Evolutionary conservation across 2,113 vertebrate genomes (phyloP).

Genomic region (Sceloporus tristichus): DNA sequence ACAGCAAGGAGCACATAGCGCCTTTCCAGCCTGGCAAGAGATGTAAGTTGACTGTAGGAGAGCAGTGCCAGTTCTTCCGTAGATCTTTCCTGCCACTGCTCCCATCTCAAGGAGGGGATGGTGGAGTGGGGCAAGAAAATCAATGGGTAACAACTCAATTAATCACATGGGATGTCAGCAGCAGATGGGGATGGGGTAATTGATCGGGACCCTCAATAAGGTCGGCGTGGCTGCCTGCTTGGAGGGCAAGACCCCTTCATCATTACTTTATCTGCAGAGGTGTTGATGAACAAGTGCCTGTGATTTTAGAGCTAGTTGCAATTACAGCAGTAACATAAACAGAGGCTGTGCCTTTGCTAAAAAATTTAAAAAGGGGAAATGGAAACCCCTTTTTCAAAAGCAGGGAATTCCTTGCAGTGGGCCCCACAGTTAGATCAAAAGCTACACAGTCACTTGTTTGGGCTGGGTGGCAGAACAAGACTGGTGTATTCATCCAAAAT

Average conservation of each 20-base stretch:
- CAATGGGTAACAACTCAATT: slow-evolving; percentile 84
- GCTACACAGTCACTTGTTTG: not conserved
- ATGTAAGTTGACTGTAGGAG: rapidly evolving
- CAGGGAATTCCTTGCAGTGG: not conserved
- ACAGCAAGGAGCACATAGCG: not conserved
- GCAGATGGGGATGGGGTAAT: slow-evolving; percentile 69
- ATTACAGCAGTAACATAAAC: not conserved
- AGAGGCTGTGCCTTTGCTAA: not conserved
- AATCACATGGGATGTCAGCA: slow-evolving; percentile 72
- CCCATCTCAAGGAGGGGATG: slow-evolving; percentile 13
- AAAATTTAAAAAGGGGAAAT: not conserved
- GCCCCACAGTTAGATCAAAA: rapidly evolving
- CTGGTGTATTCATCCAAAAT: not conserved
- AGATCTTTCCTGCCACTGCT: slow-evolving; percentile 31
- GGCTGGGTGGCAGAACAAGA: not conserved
- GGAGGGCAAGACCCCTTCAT: slow-evolving; percentile 87
- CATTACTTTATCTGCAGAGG: slow-evolving; percentile 81
- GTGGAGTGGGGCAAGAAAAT: slow-evolving; percentile 67
- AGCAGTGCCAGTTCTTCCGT: not conserved
- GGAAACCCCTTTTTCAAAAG: not conserved
- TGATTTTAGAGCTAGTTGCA: slow-evolving; percentile 47
- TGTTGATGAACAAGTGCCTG: slow-evolving; percentile 31
- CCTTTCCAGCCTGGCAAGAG: not conserved
- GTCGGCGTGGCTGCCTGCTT: slow-evolving; percentile 85
- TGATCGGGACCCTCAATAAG: slow-evolving; percentile 86